These are phyloP conservation scores for Meloidogyne chitwoodi DNA, from an alignment of 1,140 invertebrate genomes.

Conservation along the genomic window DNA sequence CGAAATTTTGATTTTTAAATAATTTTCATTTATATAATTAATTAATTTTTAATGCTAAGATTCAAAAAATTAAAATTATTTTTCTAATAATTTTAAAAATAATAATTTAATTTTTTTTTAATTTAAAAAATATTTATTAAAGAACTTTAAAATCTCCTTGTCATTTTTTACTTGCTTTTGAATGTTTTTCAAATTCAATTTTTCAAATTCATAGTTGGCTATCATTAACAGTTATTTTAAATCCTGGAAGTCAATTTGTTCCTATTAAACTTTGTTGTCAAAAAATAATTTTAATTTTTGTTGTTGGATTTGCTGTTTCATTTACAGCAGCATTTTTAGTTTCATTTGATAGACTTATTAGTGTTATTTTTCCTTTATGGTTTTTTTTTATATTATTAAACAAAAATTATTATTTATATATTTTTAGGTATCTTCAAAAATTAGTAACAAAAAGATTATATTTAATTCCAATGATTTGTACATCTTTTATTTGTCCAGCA, in stretches of 20 bases:
- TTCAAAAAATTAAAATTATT: no score
- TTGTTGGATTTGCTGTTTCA: not conserved
- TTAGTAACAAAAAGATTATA: not conserved
- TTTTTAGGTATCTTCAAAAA: not conserved
- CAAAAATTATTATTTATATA: not conserved
- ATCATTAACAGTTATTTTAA: not conserved
- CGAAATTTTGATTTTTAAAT: no score
- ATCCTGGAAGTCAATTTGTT: not conserved
- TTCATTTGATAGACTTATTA: slow-evolving; percentile 6
- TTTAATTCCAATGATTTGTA: slow-evolving; percentile 2
- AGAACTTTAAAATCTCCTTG: slow-evolving; percentile 9
- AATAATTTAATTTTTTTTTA: not conserved
- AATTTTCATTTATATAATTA: no score
- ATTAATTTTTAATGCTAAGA: no score
- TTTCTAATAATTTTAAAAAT: not conserved
- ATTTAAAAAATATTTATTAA: no score
- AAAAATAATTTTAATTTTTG: not conserved
- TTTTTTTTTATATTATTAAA: not conserved
- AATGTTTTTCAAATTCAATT: not conserved
- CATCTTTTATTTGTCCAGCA: not conserved
- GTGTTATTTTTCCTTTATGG: slow-evolving; percentile 7
- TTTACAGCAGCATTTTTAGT: slow-evolving; percentile 1
- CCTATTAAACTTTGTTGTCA: not conserved
- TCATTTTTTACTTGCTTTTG: slow-evolving; percentile 12
- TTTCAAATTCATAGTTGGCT: not conserved